Evolutionary conservation across 2,113 vertebrate genomes (phyloP).

Genomic region (Cyphotilapia sp.): DNA sequence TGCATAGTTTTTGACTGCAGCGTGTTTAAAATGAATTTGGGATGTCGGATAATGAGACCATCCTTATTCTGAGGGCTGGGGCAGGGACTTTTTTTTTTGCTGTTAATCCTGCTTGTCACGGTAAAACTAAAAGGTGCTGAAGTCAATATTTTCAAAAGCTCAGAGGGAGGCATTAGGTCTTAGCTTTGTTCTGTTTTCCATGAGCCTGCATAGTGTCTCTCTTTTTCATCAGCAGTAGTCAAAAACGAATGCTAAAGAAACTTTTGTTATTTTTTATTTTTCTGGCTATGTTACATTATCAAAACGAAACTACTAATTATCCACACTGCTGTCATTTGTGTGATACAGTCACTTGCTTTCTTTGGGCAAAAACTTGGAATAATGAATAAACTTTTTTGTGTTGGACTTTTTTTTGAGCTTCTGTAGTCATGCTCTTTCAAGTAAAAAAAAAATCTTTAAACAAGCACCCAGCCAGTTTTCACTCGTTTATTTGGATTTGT

Average conservation of each 20-base stretch:
- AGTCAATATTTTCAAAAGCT: background rate
- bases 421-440: background rate
- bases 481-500: constrained; percentile 3
- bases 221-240: background rate
- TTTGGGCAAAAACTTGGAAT: background rate
- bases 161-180: background rate
- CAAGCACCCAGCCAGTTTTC: background rate
- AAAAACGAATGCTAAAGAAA: background rate
- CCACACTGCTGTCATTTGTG: background rate
- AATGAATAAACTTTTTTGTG: background rate
- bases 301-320: background rate
- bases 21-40: background rate
- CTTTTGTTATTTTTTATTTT: background rate
- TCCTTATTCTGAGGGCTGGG: background rate
- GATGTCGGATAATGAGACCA: background rate
- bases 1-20: background rate
- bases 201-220: background rate
- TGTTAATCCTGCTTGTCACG: background rate
- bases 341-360: background rate
- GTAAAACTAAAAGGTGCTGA: background rate
- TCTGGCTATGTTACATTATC: background rate
- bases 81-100: background rate
- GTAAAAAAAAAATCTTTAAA: background rate
- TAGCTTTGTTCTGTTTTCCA: background rate
- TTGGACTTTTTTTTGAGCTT: background rate